These are phyloP conservation scores for Campylorhamphus procurvoides DNA, from an alignment of 2,113 vertebrate genomes.

Conservation along the genomic window DNA sequence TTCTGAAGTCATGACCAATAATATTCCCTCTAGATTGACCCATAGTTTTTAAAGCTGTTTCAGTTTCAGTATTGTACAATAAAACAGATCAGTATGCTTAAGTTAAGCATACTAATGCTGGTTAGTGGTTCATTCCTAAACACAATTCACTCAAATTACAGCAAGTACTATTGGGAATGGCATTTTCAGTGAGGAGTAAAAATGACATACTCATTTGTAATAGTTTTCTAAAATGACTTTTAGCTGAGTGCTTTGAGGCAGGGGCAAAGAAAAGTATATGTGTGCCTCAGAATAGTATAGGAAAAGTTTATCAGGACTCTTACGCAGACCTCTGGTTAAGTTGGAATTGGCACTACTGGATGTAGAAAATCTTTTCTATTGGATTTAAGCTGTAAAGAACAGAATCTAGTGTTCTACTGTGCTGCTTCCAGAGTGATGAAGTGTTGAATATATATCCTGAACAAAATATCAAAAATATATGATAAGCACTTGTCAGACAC, in stretches of 20 bases:
- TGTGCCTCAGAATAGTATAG: not conserved
- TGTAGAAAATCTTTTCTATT: not conserved
- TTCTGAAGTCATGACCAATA: not conserved
- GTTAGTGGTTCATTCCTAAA: not conserved
- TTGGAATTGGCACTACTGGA: not conserved
- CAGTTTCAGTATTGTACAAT: not conserved
- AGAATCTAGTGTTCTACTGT: not conserved
- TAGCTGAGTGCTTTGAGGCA: not conserved
- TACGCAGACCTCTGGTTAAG: not conserved
- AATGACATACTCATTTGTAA: not conserved
- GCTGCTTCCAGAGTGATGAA: not conserved
- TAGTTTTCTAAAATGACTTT: not conserved
- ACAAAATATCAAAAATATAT: not conserved
- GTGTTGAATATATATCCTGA: not conserved
- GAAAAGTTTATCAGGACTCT: not conserved
- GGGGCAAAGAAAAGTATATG: not conserved
- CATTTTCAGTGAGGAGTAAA: not conserved
- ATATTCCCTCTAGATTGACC: not conserved
- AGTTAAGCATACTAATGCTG: not conserved
- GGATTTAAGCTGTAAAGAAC: not conserved
- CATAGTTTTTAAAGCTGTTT: not conserved
- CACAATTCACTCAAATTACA: not conserved
- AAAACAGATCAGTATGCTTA: not conserved
- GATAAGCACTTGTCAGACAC: not conserved
- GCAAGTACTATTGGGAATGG: not conserved